A percentile compares a stretch with the other conserved stretches of the same genome.
These are phyloP conservation scores for Aphyosemion australe DNA, from an alignment of 2,113 vertebrate species.

Conservation along the genomic window DNA sequence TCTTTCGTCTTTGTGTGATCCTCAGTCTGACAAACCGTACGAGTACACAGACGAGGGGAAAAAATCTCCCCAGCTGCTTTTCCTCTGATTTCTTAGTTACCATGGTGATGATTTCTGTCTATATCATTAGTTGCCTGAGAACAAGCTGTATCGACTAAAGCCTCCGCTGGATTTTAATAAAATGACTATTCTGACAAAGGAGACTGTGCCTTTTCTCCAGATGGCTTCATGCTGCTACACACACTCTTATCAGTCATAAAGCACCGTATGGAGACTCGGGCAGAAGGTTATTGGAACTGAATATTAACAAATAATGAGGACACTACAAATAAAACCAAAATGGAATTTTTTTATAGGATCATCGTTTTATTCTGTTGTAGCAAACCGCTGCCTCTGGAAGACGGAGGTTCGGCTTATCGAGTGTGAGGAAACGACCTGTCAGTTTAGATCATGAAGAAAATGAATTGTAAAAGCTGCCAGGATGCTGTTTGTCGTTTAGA, in stretches of 20 bases:
- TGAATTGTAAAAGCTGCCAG: conserved; percentile 40
- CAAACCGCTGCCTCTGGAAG: background rate
- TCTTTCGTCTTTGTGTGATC: background rate
- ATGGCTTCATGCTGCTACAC: too few species aligned
- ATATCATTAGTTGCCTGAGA: background rate
- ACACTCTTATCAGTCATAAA: too few species aligned
- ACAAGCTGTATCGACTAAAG: background rate
- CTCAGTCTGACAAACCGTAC: background rate
- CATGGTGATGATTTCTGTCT: background rate
- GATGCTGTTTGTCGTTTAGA: conserved; percentile 45
- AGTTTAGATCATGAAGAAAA: conserved; percentile 34
- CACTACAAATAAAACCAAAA: too few species aligned
- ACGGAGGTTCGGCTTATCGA: background rate
- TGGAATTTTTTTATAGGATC: too few species aligned
- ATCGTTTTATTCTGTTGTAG: conserved; percentile 9
- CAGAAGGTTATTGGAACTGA: conserved; percentile 44
- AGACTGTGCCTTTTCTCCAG: background rate
- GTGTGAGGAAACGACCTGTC: conserved; percentile 34
- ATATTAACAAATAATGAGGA: conserved; percentile 25
- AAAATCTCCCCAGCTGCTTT: background rate
- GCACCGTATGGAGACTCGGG: too few species aligned
- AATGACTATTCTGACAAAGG: background rate
- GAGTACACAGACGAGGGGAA: background rate
- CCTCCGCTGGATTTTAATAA: background rate
- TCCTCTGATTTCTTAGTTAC: background rate